Evolutionary conservation across 2,888 invertebrate species (phyloP).

Genomic region (Seira musarum): DNA sequence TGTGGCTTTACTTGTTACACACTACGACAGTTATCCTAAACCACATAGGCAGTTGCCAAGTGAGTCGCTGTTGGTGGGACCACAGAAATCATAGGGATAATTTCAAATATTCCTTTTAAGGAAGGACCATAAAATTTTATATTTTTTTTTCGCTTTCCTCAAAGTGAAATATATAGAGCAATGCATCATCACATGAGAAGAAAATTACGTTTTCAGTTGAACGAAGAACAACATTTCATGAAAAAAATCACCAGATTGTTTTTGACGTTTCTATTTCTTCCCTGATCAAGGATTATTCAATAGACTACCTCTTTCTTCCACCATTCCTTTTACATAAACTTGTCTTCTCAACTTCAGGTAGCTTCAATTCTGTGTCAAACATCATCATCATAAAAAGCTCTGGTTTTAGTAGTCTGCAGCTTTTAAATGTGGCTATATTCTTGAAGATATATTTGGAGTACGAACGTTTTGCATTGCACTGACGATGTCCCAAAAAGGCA

Average conservation of each 20-base stretch:
- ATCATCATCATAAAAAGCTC: slow-evolving; percentile 2
- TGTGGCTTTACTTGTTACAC: slow-evolving; percentile 4
- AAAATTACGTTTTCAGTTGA: slow-evolving; percentile 52
- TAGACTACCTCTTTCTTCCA: slow-evolving; percentile 35
- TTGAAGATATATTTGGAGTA: no score
- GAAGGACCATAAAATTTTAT: neutral
- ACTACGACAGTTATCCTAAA: slow-evolving; percentile 1
- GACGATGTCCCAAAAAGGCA: no score
- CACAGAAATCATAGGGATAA: slow-evolving; percentile 9
- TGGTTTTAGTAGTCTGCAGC: neutral
- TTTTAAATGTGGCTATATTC: no score
- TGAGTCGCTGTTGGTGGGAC: neutral
- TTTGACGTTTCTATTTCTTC: slow-evolving; percentile 58
- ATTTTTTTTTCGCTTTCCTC: slow-evolving; percentile 12
- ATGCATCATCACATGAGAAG: slow-evolving; percentile 31
- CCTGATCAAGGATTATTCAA: slow-evolving; percentile 53
- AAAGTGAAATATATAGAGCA: slow-evolving; percentile 21
- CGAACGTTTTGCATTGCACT: no score
- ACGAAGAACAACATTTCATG: slow-evolving; percentile 25
- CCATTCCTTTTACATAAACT: neutral
- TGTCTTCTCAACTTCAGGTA: slow-evolving; percentile 12
- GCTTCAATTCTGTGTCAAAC: neutral
- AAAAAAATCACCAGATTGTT: slow-evolving; percentile 56
- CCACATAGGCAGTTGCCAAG: neutral
- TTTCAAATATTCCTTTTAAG: neutral